Conservation (phyloP, 2,888 invertebrate species). For the Rotaria macrura region DNA sequence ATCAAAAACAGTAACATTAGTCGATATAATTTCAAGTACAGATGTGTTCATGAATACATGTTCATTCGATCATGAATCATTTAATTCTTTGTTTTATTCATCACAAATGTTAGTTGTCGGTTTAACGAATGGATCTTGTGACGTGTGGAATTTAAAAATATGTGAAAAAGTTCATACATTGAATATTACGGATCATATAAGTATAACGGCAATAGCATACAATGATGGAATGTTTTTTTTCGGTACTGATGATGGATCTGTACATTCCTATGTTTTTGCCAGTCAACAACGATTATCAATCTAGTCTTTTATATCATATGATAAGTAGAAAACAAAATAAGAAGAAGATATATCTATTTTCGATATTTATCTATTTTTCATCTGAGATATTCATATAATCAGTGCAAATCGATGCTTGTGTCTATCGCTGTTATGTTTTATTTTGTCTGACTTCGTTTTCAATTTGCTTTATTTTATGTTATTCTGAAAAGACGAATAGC, state of each 20-base stretch:
- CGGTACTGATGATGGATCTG: background rate
- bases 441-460: too few species aligned
- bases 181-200: background rate
- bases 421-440: background rate
- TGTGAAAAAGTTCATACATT: background rate
- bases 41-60: background rate
- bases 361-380: background rate
- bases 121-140: background rate
- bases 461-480: too few species aligned
- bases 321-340: background rate
- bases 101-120: background rate
- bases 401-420: background rate
- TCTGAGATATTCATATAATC: background rate
- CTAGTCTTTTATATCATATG: background rate
- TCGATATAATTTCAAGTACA: constrained; percentile 5
- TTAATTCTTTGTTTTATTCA: background rate
- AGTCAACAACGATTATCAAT: background rate
- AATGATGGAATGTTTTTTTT: background rate
- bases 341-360: background rate
- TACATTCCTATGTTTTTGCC: background rate
- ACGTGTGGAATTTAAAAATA: background rate
- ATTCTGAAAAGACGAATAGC: too few species aligned
- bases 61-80: background rate
- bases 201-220: background rate
- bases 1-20: background rate